Conservation (phyloP, 1,140 invertebrate genomes). For the Leguminivora glycinivorella region DNA sequence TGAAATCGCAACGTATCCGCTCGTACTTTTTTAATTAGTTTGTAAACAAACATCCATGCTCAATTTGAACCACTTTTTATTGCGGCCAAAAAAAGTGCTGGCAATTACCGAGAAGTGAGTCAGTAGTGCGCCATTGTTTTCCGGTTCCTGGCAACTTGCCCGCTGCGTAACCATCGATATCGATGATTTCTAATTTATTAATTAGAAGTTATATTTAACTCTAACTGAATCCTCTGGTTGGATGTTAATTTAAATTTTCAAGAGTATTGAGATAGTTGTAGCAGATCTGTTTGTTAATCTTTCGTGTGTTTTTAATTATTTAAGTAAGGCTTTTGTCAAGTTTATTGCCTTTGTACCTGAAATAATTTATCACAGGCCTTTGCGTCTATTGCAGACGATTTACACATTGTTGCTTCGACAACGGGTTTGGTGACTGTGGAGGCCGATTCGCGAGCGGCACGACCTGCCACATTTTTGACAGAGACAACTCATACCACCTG, state of each 20-base stretch:
- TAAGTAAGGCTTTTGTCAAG: no score
- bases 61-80: slow-evolving; percentile 56
- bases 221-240: neutral
- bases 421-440: no score
- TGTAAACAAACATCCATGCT: slow-evolving; percentile 43
- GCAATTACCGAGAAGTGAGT: slow-evolving; percentile 56
- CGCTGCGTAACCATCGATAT: slow-evolving; percentile 37
- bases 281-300: no score
- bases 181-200: slow-evolving; percentile 44
- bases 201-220: slow-evolving; percentile 32
- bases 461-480: no score
- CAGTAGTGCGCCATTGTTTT: slow-evolving; percentile 50
- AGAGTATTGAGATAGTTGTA: neutral
- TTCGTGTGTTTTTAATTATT: no score
- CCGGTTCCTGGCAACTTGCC: slow-evolving; percentile 50
- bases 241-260: neutral
- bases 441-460: no score
- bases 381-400: no score
- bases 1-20: neutral
- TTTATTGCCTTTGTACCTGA: no score
- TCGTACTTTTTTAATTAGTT: slow-evolving; percentile 33
- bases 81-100: slow-evolving; percentile 53
- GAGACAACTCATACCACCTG: no score
- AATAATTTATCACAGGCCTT: no score
- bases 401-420: no score